Evolutionary conservation across 1,140 invertebrate species (phyloP), one percentile per base, ranked within the genome.

Genomic region (Ceratina australensis): DNA sequence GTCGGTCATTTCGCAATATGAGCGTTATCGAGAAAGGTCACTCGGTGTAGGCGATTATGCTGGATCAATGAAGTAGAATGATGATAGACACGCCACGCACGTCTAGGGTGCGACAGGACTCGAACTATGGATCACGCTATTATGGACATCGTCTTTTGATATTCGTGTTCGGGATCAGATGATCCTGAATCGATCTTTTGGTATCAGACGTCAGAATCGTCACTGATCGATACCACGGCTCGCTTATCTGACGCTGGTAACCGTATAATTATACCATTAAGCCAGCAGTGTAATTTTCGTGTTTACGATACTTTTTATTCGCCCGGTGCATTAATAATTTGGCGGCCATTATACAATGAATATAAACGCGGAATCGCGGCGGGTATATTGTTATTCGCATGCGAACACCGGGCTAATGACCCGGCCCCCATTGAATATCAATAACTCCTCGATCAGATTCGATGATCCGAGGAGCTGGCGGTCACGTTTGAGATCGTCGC

Each of bases 261-360:
- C 49, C 49, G 67, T 77, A 71, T 77, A 77, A 77, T 77, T 71
- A 63, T 71, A 77, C 54, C 61, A 77, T 77, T 71, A 77, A 28
- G 66, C 2, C 61, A 67, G 22, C 22, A 18, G 74, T 77, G 61
- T 77, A 77, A 77, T 77, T 47, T 71, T 63, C 74, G 26, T 63
- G 57, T 77, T 77, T 71, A 60, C 57, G 74, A 61, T 33, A 47
- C 20, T 64, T 64, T 73, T 73, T 73, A 56, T 20, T 77, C 66
- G 7, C 28, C 47, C 57, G 74, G 69, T 67, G 57, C 57, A 77
- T 77, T 71, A 71, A 71, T 54, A 77, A 77, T 77, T 77, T 77
- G 47, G 8, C 74, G 57, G 57, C 67, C 67, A 77, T 77, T 71
- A 77, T 77, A 77, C 52, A 77, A 71, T 54, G 74, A 77, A 77